A percentile compares a stretch with the other conserved stretches of the same genome.
These are phyloP conservation scores for Dermochelys coriacea DNA, from an alignment of 2,797 vertebrate species.

Conservation along the genomic window DNA sequence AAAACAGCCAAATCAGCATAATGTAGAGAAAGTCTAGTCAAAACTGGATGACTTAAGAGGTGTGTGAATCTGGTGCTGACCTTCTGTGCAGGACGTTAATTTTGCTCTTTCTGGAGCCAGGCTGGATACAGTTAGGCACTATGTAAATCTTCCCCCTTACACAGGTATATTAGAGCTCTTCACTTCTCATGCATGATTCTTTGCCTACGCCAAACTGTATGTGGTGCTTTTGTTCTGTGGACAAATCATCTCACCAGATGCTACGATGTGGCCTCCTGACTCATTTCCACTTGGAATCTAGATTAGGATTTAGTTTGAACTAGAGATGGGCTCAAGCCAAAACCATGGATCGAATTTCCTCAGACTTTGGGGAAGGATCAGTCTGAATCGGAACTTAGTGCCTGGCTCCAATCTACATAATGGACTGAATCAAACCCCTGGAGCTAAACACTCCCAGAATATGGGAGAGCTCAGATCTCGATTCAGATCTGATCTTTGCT, in stretches of 20 bases:
- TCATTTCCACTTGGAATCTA: constrained; percentile 60
- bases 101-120: background rate
- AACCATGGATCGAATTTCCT: constrained; percentile 59
- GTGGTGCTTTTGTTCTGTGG: constrained; percentile 1
- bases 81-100: background rate
- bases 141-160: background rate
- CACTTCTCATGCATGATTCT: background rate
- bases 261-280: constrained; percentile 48
- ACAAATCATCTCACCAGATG: constrained; percentile 54
- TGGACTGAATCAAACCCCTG: constrained; percentile 15
- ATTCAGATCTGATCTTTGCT: background rate
- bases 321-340: constrained; percentile 52
- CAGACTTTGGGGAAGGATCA: constrained; percentile 62
- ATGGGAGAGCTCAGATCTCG: background rate
- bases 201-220: constrained; percentile 12
- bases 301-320: constrained; percentile 66
- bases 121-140: background rate
- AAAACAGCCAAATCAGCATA: background rate
- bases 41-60: background rate
- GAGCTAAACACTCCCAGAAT: constrained; percentile 39
- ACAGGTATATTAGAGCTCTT: background rate
- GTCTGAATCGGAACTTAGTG: constrained; percentile 48
- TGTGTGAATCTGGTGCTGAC: background rate
- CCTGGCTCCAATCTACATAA: constrained; percentile 13
- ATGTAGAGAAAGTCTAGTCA: background rate